Conservation (phyloP, 2,888 invertebrate species). For the Heliconius charithonia region DNA sequence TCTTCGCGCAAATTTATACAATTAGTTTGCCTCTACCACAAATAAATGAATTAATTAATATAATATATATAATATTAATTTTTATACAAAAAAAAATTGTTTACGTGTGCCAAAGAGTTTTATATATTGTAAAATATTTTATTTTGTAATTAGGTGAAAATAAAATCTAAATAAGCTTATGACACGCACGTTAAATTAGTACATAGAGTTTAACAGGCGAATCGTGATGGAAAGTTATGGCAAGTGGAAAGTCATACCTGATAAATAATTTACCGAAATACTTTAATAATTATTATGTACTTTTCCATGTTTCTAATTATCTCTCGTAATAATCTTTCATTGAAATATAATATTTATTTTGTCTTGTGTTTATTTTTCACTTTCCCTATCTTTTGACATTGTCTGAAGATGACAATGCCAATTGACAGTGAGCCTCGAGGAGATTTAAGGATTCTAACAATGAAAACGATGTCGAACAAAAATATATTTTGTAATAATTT, state of each 20-base stretch:
- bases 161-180: neutral
- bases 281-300: neutral
- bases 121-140: neutral
- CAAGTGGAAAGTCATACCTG: neutral
- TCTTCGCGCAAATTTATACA: too few relatives aligned
- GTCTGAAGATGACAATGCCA: constrained; percentile 23
- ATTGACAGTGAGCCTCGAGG: constrained; percentile 16
- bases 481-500: neutral
- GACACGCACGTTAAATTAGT: neutral
- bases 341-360: constrained; percentile 9
- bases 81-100: too few relatives aligned
- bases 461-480: neutral
- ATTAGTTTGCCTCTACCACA: too few relatives aligned
- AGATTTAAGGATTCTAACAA: constrained; percentile 15
- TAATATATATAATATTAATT: too few relatives aligned
- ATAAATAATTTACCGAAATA: neutral
- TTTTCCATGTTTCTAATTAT: neutral
- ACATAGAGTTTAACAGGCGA: neutral
- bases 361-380: constrained; percentile 1
- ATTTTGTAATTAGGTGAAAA: neutral
- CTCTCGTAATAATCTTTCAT: neutral
- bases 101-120: neutral
- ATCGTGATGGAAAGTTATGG: constrained; percentile 1
- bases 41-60: too few relatives aligned
- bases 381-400: constrained; percentile 15